phyloP scores from a whole-genome alignment of 2,888 invertebrate species.

The Seira ritae region DNA sequence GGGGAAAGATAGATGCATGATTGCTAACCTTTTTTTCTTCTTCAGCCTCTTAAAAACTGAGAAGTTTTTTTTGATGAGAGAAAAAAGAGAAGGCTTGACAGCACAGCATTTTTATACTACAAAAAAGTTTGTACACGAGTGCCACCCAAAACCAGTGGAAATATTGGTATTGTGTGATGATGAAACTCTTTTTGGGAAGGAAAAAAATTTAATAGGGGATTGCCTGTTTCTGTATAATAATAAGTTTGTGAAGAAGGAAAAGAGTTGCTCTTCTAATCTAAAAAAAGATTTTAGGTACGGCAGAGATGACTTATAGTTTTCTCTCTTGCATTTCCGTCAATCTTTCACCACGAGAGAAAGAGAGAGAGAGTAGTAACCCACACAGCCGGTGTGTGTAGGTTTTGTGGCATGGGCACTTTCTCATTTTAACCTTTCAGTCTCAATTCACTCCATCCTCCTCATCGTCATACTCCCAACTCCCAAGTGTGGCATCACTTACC shows the following conservation, averaged over 20 bases:
- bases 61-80: constrained; percentile 16
- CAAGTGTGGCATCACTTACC: too few species aligned
- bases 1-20: neutral
- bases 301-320: neutral
- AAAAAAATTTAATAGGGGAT: neutral
- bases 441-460: neutral
- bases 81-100: constrained; percentile 18
- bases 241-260: neutral
- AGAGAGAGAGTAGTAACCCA: too few species aligned
- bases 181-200: neutral
- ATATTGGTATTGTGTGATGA: neutral
- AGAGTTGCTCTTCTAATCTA: neutral
- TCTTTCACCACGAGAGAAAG: too few species aligned
- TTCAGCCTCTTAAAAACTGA: neutral
- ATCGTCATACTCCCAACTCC: neutral
- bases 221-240: neutral
- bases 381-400: neutral
- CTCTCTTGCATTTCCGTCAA: neutral
- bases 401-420: too few species aligned
- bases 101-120: neutral
- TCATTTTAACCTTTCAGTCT: neutral
- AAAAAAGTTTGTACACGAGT: neutral
- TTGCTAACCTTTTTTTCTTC: constrained; percentile 27
- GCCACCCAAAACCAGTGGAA: neutral
- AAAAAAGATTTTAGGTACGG: neutral